Conservation (phyloP, 2,888 invertebrate genomes). For the Sesamia inferens region DNA sequence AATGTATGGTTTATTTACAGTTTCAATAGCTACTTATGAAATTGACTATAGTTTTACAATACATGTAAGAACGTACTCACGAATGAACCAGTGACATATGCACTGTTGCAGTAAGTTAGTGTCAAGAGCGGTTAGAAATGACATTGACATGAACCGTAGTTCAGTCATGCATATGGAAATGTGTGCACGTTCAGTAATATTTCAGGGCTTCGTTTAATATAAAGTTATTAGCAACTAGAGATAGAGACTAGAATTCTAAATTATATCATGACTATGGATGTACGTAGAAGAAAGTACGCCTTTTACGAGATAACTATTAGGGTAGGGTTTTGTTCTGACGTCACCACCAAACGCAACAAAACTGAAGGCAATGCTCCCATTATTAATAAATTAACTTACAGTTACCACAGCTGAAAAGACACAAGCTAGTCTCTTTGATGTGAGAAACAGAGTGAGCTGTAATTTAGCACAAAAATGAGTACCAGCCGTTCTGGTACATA, state of each 20-base stretch:
- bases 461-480: neutral
- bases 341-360: neutral
- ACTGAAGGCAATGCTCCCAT: neutral
- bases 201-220: constrained; percentile 8
- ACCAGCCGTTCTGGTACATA: no score
- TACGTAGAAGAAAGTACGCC: neutral
- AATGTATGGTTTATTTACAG: neutral
- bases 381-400: neutral
- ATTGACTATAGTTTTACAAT: neutral
- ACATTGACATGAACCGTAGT: neutral
- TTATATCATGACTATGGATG: neutral
- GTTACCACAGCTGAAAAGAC: neutral
- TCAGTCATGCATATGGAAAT: constrained; percentile 19
- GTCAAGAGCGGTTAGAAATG: constrained; percentile 31
- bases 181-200: constrained; percentile 32
- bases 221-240: neutral
- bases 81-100: constrained; percentile 5
- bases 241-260: constrained; percentile 1
- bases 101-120: neutral
- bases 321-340: no score
- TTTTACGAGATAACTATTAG: neutral
- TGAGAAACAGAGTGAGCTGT: neutral
- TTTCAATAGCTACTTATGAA: neutral
- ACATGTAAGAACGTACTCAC: neutral
- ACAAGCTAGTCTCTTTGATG: neutral